These are phyloP conservation scores for Crocidura indochinensis DNA, from an alignment of 2,797 vertebrate genomes.

Conservation along the genomic window DNA sequence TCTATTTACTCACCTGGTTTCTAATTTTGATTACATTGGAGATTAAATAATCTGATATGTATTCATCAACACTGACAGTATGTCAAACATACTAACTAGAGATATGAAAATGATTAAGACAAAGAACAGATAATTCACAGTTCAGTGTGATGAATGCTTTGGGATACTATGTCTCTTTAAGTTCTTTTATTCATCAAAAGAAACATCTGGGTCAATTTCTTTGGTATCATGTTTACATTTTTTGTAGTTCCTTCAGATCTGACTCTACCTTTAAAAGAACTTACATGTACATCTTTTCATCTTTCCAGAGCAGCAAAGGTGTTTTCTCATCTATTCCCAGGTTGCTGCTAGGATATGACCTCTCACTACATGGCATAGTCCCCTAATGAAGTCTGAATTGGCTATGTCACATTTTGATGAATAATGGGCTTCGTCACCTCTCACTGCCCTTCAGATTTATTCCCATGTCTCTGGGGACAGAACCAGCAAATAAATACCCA, in stretches of 20 bases:
- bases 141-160: slow-evolving; percentile 55
- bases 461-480: slow-evolving; percentile 56
- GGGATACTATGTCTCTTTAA: slow-evolving; percentile 33
- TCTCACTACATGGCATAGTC: slow-evolving; percentile 40
- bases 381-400: slow-evolving; percentile 76
- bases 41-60: slow-evolving; percentile 23
- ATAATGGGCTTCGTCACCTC: slow-evolving; percentile 78
- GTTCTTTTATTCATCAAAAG: slow-evolving; percentile 35
- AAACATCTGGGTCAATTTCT: slow-evolving; percentile 15
- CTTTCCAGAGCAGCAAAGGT: slow-evolving; percentile 15
- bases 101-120: slow-evolving; percentile 58
- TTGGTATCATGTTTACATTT: slow-evolving; percentile 49
- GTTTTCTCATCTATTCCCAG: slow-evolving; percentile 72
- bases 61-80: slow-evolving; percentile 44
- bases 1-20: neutral
- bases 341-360: slow-evolving; percentile 56
- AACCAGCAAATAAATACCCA: slow-evolving; percentile 59
- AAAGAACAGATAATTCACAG: slow-evolving; percentile 58
- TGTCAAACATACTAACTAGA: slow-evolving; percentile 56
- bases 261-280: slow-evolving; percentile 54
- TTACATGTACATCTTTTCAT: slow-evolving; percentile 57
- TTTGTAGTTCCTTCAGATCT: slow-evolving; percentile 64
- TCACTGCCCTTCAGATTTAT: slow-evolving; percentile 84
- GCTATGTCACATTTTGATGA: slow-evolving; percentile 78
- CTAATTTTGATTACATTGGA: slow-evolving; percentile 21